Percentiles rank a stretch among this genome's conserved stretches.
Conservation (phyloP, 2,797 vertebrate genomes). For the Halcyon smyrnensis region DNA sequence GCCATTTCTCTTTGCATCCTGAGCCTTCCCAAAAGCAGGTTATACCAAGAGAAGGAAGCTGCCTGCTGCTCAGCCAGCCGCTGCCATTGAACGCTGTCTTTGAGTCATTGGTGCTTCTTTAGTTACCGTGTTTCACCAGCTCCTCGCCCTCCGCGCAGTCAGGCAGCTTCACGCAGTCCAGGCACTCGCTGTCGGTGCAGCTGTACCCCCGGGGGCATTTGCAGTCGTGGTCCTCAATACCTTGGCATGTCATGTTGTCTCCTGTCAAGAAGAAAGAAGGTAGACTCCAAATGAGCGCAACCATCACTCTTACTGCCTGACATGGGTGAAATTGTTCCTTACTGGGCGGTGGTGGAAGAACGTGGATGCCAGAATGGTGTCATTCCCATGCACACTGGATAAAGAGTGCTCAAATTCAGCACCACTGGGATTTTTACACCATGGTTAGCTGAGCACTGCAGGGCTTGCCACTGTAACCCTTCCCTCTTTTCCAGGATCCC, state of each 20-base stretch:
- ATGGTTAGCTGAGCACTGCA: neutral
- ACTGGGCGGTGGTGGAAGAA: neutral
- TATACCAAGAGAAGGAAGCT: neutral
- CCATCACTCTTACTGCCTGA: neutral
- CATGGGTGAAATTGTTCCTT: neutral
- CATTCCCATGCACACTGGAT: rapidly evolving
- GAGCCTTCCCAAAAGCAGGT: neutral
- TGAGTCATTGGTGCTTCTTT: neutral
- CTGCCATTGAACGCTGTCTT: neutral
- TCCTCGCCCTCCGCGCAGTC: constrained; percentile 19
- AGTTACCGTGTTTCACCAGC: neutral
- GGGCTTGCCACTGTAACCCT: neutral
- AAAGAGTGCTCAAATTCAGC: neutral
- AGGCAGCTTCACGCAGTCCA: neutral
- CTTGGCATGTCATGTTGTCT: neutral
- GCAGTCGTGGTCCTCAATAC: neutral
- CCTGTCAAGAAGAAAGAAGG: neutral
- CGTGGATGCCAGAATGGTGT: neutral
- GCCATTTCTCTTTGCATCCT: neutral
- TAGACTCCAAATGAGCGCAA: neutral
- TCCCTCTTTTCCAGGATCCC: neutral
- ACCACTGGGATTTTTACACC: neutral
- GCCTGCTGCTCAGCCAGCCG: neutral
- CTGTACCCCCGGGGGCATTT: neutral
- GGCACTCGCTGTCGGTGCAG: neutral